Base-by-base conservation (phyloP, 1,140 invertebrate genomes). In the Danaus melanippus region DNA sequence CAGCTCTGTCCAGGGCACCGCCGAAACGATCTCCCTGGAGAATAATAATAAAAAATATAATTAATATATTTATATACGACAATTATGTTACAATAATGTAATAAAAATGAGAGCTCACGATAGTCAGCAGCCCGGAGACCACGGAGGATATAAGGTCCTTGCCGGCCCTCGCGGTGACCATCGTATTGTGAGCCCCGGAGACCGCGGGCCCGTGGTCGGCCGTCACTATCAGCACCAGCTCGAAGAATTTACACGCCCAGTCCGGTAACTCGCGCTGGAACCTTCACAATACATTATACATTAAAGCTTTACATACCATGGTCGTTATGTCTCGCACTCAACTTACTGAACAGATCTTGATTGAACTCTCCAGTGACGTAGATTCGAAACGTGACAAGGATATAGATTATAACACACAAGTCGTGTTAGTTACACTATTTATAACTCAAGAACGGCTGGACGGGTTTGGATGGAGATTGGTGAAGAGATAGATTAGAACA, bases 171-270 rank as follows among this genome's bases (percentile, higher is more conserved):
- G 98, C 98, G 76, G 97, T 99, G 8, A 99, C 98, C 82, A 99
- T 99, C 10, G 98, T 99, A 83, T 99, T 99, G 81, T 99, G 98
- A 0, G 98, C 98, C 11, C 98, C 98, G 8, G 96, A 98, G 0
- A 99, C 98, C 9, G 98, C 98, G 0, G 98, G 98, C 17, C 98
- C 98, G 83, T 99, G 98, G 89, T 99, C 98, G 48, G 98, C 98
- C 0, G 98, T 99, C 39, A 99, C 94, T 92, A 99, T 99, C 32
- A 99, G 88, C 74, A 97, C 98, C 95, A 99, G 98, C 89, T 99
- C 98, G 65, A 99, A 93, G 90, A 99, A 99, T 87, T 98, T 98
- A 80, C 95, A 96, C 17, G 97, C 97, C 83, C 97, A 97, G 0
- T 92, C 88, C 0, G 98, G 98, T 10, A 99, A 88, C 71, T 97